These are phyloP conservation scores for Oedothorax gibbosus DNA, from an alignment of 1,140 invertebrate species.

Conservation along the genomic window DNA sequence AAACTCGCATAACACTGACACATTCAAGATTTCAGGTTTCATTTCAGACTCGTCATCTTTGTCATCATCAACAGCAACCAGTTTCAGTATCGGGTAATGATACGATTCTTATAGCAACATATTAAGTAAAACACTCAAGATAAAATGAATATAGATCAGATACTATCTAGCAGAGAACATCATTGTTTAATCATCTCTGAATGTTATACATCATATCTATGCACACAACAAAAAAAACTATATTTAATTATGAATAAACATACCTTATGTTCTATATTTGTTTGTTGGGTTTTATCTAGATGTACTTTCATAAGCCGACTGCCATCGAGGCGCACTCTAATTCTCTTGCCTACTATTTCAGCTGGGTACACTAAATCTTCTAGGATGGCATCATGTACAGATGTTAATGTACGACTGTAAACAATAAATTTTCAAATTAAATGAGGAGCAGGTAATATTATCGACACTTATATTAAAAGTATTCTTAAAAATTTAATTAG, in stretches of 20 bases:
- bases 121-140: too few relatives aligned
- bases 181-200: not conserved
- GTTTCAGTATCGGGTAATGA: too few relatives aligned
- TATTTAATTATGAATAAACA: slow-evolving; percentile 39
- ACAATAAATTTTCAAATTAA: not conserved
- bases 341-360: slow-evolving; percentile 99
- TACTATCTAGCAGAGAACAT: slow-evolving; percentile 41
- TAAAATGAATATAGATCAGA: slow-evolving; percentile 14
- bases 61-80: too few relatives aligned
- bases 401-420: slow-evolving; percentile 88
- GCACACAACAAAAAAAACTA: not conserved
- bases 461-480: not conserved
- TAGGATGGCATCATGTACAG: slow-evolving; percentile 96
- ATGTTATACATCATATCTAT: slow-evolving; percentile 11
- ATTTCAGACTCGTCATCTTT: too few relatives aligned
- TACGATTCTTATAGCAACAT: too few relatives aligned
- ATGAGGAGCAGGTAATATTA: not conserved
- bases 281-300: slow-evolving; percentile 98
- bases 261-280: slow-evolving; percentile 99
- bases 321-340: slow-evolving; percentile 94
- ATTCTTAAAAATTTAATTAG: too few relatives aligned
- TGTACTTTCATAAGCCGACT: slow-evolving; percentile 98
- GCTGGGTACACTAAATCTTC: slow-evolving; percentile 99
- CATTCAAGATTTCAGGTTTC: too few relatives aligned
- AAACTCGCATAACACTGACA: too few relatives aligned